Evolutionary conservation across 2,797 vertebrate species (phyloP), one percentile per base, ranked within the genome.

Genomic region (Capromys pilorides): DNA sequence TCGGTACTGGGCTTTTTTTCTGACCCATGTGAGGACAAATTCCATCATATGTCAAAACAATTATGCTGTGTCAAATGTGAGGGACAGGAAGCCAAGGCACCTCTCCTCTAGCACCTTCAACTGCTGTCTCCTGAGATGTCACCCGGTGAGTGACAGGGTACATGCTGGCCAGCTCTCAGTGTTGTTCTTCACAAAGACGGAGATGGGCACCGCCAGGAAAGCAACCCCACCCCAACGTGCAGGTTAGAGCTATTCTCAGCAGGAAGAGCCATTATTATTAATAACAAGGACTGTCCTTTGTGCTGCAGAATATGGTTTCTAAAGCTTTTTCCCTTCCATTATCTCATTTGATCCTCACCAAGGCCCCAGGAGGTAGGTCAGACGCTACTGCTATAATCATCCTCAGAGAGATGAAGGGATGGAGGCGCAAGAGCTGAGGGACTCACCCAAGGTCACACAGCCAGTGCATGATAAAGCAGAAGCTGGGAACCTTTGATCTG

Each of bases 1-100:
- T 98, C 95, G 85, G 86, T 83, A 97, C 62, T 96, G 96, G 97
- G 97, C 94, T 97, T 97, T 97, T 86, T 97, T 84, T 87, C 82
- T 98, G 97, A 98, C 97, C 97, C 81, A 0, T 1, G 84, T 18
- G 92, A 97, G 97, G 98, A 98, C 96, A 97, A 97, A 97, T 98
- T 93, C 97, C 96, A 90, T 96, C 97, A 94, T 31, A 79, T 83
- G 96, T 87, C 95, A 82, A 96, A 96, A 96, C 91, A 96, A 97
- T 97, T 97, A 97, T n/a, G 66, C 45, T 57, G 87, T 93, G 67
- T 95, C 94, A 89, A 4, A 88, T 92, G 94, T 84, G 59, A 78
- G 36, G 91, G 54, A 94, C 93, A 54, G 49, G 61, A 67, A 0
- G 26, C 59, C 24, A 2, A 33, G 45, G 0, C 0, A 21, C 83